Base-by-base conservation (phyloP, 2,797 vertebrate genomes). In the Enteromius radiatus region DNA sequence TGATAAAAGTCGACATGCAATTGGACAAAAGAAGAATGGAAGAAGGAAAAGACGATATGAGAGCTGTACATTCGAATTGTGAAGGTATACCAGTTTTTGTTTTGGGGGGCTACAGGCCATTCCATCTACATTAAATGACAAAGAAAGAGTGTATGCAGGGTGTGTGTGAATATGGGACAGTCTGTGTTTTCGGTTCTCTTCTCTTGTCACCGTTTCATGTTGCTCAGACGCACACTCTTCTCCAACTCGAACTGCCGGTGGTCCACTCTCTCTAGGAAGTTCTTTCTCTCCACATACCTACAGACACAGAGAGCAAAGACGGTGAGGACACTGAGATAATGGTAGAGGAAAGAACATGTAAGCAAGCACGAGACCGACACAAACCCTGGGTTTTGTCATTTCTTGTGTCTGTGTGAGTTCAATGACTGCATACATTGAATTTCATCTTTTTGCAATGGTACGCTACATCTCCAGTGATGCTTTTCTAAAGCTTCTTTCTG, bases 211-310 rank as follows among this genome's bases (percentile, higher is more conserved):
- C 86, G 96, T 81, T 97, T 97, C 95, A 96, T 97, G 92, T 97
- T 98, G 94, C 89, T 97, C 84, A 98, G 93, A 54, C 98, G 94
- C 85, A 99, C 92, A 38, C 93, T 94, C 0, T 96, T 96, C 81
- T 99, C 98, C 1, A 95, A 92, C 92, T 99, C 96, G n/a, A 99
- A 99, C 91, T 97, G 97, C 12, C 98, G 95, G 88, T 97, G 96
- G 92, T 99, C 97, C 45, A 99, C 98, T 0, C 98, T 95, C 87
- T 99, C 97, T 91, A 99, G 93, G 91, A 99, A 99, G 9, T 97
- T 97, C 88, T 98, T 97, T 88, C 96, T 94, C 91, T 99, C 98
- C 83, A 99, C 96, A 89, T 97, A 99, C 91, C 98, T 99, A 89
- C 15, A 83, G 86, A 77, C 65, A 80, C 36, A 75, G 7, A 80